A percentile compares a stretch with the other conserved stretches of the same genome.
Conservation (phyloP, 2,797 vertebrate genomes). For the Varecia variegata region DNA sequence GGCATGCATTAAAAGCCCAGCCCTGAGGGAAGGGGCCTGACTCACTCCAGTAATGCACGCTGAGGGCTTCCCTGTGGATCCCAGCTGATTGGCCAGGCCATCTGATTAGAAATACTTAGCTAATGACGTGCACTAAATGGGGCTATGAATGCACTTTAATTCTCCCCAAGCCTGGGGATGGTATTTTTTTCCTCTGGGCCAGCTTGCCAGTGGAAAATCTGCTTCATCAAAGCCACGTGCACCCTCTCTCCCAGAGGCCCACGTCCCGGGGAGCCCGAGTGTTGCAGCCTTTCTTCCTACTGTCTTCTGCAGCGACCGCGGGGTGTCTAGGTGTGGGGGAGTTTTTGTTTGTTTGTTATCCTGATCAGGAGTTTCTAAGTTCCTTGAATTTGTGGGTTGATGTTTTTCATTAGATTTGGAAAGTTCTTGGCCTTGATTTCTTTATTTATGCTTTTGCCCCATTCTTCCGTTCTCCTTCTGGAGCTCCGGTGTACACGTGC, state of each 20-base stretch:
- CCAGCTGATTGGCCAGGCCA: neutral
- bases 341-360: neutral
- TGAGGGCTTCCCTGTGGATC: conserved; percentile 24
- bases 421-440: neutral
- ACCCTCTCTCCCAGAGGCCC: neutral
- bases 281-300: neutral
- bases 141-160: neutral
- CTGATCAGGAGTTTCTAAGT: neutral
- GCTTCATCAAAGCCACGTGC: neutral
- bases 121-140: neutral
- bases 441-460: neutral
- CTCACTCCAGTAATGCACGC: conserved; percentile 43
- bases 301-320: neutral
- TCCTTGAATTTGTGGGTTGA: neutral
- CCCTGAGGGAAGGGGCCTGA: neutral
- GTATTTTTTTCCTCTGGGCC: neutral
- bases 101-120: conserved; percentile 59
- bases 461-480: neutral
- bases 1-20: neutral
- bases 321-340: neutral
- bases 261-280: neutral
- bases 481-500: neutral
- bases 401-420: neutral
- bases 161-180: neutral
- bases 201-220: neutral